Percentiles rank a stretch among this genome's conserved stretches.
Evolutionary conservation across 1,140 invertebrate species (phyloP).

Genomic region (Drosophila neocordata): DNA sequence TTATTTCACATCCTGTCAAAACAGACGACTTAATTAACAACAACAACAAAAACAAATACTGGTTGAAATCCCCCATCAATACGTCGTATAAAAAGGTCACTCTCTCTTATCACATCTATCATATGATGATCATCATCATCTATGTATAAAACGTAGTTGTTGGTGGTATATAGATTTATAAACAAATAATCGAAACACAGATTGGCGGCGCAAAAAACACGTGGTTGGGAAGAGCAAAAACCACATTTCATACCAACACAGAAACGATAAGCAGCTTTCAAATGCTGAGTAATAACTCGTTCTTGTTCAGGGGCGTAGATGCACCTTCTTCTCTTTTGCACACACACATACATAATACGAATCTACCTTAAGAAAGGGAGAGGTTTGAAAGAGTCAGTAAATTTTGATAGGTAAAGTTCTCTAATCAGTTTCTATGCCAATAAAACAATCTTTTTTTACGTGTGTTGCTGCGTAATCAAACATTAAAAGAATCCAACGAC

Average conservation of each 20-base stretch:
- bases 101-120: slow-evolving; percentile 43
- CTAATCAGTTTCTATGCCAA: neutral
- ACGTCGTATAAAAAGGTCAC: slow-evolving; percentile 40
- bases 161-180: neutral
- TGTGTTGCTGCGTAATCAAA: neutral
- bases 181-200: neutral
- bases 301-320: slow-evolving; percentile 16
- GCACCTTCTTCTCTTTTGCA: slow-evolving; percentile 4
- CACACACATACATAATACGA: no score
- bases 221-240: slow-evolving; percentile 17
- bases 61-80: slow-evolving; percentile 40
- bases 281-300: slow-evolving; percentile 28
- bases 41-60: slow-evolving; percentile 30
- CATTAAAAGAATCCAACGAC: neutral
- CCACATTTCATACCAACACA: slow-evolving; percentile 1
- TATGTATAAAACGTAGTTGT: slow-evolving; percentile 2
- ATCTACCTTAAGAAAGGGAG: neutral
- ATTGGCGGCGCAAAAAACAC: slow-evolving; percentile 1
- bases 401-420: neutral
- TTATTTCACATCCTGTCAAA: slow-evolving; percentile 26
- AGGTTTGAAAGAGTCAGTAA: no score
- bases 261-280: slow-evolving; percentile 7
- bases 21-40: slow-evolving; percentile 51
- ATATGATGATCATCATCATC: neutral
- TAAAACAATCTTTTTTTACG: neutral